These are phyloP conservation scores for Psittacara wagleri DNA, from an alignment of 2,113 vertebrate species.

Conservation along the genomic window DNA sequence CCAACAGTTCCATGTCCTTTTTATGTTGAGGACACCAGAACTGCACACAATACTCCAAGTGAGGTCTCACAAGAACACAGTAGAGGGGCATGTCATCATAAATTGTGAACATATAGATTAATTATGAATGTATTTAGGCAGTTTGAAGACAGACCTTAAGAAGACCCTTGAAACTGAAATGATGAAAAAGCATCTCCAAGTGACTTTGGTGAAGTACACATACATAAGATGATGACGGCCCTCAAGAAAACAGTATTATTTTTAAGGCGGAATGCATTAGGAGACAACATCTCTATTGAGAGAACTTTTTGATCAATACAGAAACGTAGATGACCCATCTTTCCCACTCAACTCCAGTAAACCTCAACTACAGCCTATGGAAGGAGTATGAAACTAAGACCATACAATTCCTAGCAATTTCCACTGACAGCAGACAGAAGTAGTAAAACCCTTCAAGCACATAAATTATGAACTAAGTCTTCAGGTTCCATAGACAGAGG, in stretches of 20 bases:
- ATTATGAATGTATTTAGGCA: not conserved
- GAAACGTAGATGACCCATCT: not conserved
- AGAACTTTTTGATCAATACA: not conserved
- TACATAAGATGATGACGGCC: not conserved
- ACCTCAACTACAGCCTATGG: not conserved
- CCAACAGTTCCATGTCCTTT: no score
- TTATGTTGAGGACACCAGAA: no score
- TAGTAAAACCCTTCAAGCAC: slow-evolving; percentile 35
- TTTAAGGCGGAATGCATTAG: not conserved
- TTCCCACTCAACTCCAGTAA: not conserved
- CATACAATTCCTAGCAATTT: slow-evolving; percentile 54
- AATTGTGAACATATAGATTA: not conserved
- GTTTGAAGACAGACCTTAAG: not conserved
- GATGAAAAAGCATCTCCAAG: not conserved
- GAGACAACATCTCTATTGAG: not conserved
- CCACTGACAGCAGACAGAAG: slow-evolving; percentile 53
- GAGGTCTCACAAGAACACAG: no score
- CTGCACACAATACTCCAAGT: no score
- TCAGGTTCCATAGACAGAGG: slow-evolving; percentile 14
- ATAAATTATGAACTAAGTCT: not conserved
- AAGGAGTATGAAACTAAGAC: slow-evolving; percentile 39
- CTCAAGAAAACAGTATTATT: slow-evolving; percentile 2
- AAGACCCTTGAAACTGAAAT: not conserved
- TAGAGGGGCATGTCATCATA: not conserved
- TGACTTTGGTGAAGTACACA: not conserved